Evolutionary conservation across 1,140 invertebrate species (phyloP), one percentile per base, ranked within the genome.

Genomic region (Drosophila nikananu): DNA sequence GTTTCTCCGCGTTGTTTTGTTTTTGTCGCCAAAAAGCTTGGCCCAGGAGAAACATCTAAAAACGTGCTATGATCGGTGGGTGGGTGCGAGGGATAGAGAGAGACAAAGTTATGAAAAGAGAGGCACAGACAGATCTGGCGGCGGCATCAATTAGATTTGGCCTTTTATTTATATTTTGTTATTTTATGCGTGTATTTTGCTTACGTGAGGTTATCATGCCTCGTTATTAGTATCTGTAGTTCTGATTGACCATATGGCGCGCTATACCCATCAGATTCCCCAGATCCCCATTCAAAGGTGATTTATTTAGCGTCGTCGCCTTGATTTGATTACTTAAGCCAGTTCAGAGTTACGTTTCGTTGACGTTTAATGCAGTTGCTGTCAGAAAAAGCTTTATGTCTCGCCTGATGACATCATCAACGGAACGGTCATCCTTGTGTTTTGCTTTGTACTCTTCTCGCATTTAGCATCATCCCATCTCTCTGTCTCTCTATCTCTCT

Each of bases 131-230:
- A 46, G 44, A n/a, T 66, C 19, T 17, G 51, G 32, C 68, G 78
- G 75, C 86, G 75, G 64, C 75, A 68, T 82, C 86, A 90, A 90
- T 90, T 90, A 86, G 81, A 86, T 83, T 73, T 80, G 67, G 82
- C 64, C 75, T 82, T 81, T 84, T 89, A 79, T 81, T 89, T 80
- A 89, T 87, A 81, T 78, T 87, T 83, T 78, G 72, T 42, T 86
- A 67, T 77, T 79, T 83, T 77, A 72, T 84, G 59, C 52, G 58
- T 64, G 49, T 49, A 48, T 58, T 68, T 70, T 61, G 77, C 83
- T 80, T 86, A 87, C 80, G 72, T 80, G 83, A 87, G 80, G 74
- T 81, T 81, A 61, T 81, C 81, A 77, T 49, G 71, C 21, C 41
- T 58, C 52, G 63, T 58, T 64, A 78, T 86, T 77, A 75, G 57